Conservation (phyloP, 2,888 invertebrate genomes). For the Craniophora ligustri region DNA sequence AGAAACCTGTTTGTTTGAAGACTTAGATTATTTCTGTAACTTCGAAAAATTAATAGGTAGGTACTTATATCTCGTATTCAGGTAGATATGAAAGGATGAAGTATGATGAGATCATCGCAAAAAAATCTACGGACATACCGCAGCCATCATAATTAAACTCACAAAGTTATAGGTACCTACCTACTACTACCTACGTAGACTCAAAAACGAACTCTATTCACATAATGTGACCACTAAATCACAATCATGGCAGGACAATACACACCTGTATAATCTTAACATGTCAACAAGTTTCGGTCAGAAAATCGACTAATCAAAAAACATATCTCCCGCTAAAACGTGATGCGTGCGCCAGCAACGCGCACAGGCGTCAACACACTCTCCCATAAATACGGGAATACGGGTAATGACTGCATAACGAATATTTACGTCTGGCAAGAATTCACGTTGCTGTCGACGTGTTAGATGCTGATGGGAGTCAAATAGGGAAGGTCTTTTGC, state of each 20-base stretch:
- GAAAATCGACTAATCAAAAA: constrained; percentile 56
- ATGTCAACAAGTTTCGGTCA: constrained; percentile 10
- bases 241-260: constrained; percentile 3
- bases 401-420: constrained; percentile 59
- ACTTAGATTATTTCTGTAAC: too few species aligned
- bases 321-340: constrained; percentile 42
- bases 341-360: constrained; percentile 32
- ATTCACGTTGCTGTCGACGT: constrained; percentile 39
- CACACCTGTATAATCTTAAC: constrained; percentile 9
- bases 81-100: too few species aligned
- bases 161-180: too few species aligned
- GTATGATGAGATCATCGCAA: too few species aligned
- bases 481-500: not conserved
- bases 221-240: constrained; percentile 14
- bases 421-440: constrained; percentile 51
- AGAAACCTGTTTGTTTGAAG: too few species aligned
- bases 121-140: too few species aligned
- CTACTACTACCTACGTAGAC: too few species aligned
- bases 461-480: constrained; percentile 17
- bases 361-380: constrained; percentile 19
- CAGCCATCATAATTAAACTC: too few species aligned
- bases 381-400: constrained; percentile 47
- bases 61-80: too few species aligned
- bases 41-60: too few species aligned
- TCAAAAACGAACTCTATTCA: not conserved